phyloP scores from a whole-genome alignment of 2,113 vertebrate genomes.

The Bos javanicus region DNA sequence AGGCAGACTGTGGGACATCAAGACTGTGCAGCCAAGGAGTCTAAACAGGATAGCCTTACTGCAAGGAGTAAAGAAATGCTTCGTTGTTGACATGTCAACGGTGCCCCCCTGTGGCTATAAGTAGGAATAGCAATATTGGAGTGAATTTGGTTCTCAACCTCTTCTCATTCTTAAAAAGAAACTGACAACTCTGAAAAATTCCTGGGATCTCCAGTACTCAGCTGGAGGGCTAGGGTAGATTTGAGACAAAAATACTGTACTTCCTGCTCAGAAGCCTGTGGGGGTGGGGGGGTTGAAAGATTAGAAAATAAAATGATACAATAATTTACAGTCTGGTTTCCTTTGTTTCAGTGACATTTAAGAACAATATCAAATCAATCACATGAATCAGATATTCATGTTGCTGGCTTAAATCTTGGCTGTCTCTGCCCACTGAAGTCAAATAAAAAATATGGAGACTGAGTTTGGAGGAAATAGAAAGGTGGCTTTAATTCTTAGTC shows the following conservation, averaged over 20 bases:
- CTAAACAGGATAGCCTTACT: not conserved
- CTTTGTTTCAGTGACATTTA: not conserved
- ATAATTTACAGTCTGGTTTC: not conserved
- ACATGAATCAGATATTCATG: not conserved
- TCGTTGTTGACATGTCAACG: not conserved
- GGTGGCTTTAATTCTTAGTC: not conserved
- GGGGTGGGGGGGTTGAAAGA: accelerated
- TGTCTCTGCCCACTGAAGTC: not conserved
- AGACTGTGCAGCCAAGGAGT: not conserved
- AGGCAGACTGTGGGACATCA: not conserved
- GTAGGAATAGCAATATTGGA: not conserved
- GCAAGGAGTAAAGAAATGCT: not conserved
- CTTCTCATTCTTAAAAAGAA: not conserved
- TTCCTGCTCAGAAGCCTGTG: not conserved
- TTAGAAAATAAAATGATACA: not conserved
- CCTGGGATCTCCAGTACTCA: not conserved
- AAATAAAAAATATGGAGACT: not conserved
- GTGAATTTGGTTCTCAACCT: not conserved
- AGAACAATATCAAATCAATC: not conserved
- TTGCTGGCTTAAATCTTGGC: not conserved
- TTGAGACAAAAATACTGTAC: not conserved
- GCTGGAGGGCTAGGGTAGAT: not conserved
- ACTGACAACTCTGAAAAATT: not conserved
- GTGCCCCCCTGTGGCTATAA: not conserved
- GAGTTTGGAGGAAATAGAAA: not conserved